Conservation (phyloP, 2,113 vertebrate genomes). For the Recurvirostra avosetta region DNA sequence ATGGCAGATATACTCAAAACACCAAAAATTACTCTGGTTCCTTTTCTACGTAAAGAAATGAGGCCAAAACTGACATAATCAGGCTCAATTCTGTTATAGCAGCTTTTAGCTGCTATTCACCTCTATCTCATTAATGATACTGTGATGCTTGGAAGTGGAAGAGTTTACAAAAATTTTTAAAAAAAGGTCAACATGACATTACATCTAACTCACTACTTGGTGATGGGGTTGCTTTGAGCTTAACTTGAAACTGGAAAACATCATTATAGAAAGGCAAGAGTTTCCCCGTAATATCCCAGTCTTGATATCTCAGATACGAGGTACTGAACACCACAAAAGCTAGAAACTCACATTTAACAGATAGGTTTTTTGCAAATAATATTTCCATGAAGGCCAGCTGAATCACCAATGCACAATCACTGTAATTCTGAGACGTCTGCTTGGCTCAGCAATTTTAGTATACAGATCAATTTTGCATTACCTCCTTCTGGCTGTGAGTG, state of each 20-base stretch:
- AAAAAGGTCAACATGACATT: not conserved
- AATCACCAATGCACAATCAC: conserved; percentile 77
- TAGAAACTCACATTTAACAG: not conserved
- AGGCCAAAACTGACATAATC: not conserved
- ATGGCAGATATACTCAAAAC: not conserved
- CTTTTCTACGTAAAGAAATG: not conserved
- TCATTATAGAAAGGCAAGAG: not conserved
- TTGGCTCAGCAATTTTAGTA: conserved; percentile 89
- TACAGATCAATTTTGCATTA: conserved; percentile 93
- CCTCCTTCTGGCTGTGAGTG: conserved; percentile 84
- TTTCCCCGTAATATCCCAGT: not conserved
- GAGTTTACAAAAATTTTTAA: not conserved
- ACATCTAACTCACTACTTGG: not conserved
- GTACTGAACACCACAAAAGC: not conserved
- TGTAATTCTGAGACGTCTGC: conserved; percentile 78
- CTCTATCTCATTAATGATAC: not conserved
- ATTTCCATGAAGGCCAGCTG: conserved; percentile 42
- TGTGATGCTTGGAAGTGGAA: not conserved
- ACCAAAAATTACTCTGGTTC: not conserved
- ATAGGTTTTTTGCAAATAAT: conserved; percentile 21
- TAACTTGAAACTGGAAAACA: not conserved
- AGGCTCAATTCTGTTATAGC: not conserved
- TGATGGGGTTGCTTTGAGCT: not conserved
- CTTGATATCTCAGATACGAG: not conserved
- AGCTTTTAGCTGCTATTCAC: not conserved